These are phyloP conservation scores for Ptilorrhoa leucosticta DNA, from an alignment of 2,113 vertebrate species.

Conservation along the genomic window DNA sequence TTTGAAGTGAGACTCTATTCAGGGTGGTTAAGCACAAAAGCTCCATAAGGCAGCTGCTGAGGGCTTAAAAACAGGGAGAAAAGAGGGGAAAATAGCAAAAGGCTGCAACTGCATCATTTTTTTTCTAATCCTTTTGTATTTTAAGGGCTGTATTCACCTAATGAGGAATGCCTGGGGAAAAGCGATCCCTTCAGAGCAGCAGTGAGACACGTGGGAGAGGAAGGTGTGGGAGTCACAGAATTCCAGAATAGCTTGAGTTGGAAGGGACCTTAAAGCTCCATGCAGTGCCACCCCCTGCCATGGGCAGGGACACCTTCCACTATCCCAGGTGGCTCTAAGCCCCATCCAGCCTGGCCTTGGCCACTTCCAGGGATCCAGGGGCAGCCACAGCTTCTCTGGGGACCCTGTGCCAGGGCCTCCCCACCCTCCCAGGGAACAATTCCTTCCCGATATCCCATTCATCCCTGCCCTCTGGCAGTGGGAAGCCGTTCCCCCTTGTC, in stretches of 20 bases:
- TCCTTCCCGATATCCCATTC: fast-evolving
- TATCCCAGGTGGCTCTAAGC: fast-evolving
- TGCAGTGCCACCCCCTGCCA: fast-evolving
- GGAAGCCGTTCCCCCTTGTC: background rate
- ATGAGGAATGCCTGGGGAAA: background rate
- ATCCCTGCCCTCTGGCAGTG: background rate
- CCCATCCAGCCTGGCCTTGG: fast-evolving
- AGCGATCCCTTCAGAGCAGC: background rate
- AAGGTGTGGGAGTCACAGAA: background rate
- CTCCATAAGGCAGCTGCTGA: background rate
- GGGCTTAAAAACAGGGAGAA: background rate
- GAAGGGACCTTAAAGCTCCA: background rate
- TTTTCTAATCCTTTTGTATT: background rate
- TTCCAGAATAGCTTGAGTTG: background rate
- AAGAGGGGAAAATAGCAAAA: background rate
- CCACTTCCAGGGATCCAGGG: background rate
- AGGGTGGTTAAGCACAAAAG: background rate
- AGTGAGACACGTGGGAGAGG: fast-evolving
- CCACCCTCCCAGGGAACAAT: fast-evolving
- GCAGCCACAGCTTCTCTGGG: background rate
- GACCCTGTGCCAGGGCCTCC: background rate
- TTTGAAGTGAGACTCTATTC: background rate
- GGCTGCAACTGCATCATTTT: background rate
- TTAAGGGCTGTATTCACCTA: background rate
- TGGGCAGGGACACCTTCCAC: background rate